Percentiles rank a stretch among this genome's conserved stretches.
Evolutionary conservation across 2,113 vertebrate species (phyloP).

Genomic region (Dasyurus viverrinus): DNA sequence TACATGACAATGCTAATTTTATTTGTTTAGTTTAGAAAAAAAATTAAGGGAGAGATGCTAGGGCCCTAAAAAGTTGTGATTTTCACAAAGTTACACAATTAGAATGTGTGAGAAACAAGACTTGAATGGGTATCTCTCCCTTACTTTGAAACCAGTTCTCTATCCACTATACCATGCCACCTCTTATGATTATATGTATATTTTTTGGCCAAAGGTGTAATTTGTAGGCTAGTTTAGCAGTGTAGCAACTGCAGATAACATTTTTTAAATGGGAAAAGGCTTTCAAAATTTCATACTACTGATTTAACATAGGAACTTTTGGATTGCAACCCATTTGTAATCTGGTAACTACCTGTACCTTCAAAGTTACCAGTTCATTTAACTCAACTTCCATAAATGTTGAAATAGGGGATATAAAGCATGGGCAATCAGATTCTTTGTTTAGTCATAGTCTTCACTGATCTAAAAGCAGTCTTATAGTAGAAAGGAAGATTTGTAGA

Average conservation of each 20-base stretch:
- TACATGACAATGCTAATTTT: neutral
- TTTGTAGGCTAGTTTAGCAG: neutral
- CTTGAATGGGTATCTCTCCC: neutral
- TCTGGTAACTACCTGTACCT: neutral
- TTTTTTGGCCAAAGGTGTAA: neutral
- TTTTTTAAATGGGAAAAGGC: neutral
- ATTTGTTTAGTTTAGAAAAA: neutral
- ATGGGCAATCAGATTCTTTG: neutral
- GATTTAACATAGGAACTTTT: neutral
- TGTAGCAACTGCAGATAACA: neutral
- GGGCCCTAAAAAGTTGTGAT: neutral
- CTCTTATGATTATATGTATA: neutral
- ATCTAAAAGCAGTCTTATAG: neutral
- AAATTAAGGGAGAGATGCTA: neutral
- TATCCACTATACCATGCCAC: neutral
- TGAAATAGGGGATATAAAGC: neutral
- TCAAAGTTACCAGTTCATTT: neutral
- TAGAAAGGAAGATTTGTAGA: neutral
- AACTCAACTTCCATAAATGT: neutral
- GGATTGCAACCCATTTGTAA: neutral
- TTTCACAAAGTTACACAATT: neutral
- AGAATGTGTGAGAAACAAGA: neutral
- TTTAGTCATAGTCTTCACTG: neutral
- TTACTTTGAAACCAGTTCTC: neutral
- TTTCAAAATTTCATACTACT: neutral